Conservation (phyloP, 2,113 vertebrate genomes). For the Macquaria ambigua region DNA sequence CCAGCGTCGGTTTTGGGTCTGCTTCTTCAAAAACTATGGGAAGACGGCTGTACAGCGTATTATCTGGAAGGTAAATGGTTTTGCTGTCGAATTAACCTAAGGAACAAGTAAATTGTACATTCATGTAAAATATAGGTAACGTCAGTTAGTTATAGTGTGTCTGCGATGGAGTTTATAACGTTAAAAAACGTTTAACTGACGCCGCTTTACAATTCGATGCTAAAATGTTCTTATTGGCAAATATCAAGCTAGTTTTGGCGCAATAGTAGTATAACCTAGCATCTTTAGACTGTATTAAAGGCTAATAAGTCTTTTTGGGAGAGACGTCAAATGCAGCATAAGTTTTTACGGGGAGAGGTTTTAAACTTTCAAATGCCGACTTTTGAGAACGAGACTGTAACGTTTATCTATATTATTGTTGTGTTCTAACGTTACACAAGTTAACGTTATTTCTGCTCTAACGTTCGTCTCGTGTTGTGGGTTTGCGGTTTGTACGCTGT, state of each 20-base stretch:
- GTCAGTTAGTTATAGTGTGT: too few species aligned
- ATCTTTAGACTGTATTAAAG: not conserved
- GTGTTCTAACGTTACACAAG: too few species aligned
- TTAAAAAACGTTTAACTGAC: not conserved
- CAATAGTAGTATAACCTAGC: not conserved
- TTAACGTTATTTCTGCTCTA: not conserved
- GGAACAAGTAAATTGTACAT: not conserved
- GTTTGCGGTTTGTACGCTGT: slow-evolving; percentile 15
- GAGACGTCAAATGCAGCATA: not conserved
- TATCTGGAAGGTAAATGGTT: slow-evolving; percentile 91
- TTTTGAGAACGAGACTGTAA: not conserved
- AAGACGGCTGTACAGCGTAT: slow-evolving; percentile 94
- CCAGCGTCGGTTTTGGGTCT: slow-evolving; percentile 92
- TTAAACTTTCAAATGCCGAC: not conserved
- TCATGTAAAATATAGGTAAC: accelerated
- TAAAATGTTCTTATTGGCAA: not conserved
- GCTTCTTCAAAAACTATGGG: slow-evolving; percentile 94
- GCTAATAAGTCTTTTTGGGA: not conserved
- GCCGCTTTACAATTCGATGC: accelerated
- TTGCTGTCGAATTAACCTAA: not conserved
- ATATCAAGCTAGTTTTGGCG: not conserved
- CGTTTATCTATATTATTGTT: not conserved
- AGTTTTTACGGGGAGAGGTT: not conserved
- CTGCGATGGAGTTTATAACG: not conserved
- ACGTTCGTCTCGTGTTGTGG: not conserved